phyloP scores from a whole-genome alignment of 2,888 invertebrate species.

The Peribatodes rhomboidaria region DNA sequence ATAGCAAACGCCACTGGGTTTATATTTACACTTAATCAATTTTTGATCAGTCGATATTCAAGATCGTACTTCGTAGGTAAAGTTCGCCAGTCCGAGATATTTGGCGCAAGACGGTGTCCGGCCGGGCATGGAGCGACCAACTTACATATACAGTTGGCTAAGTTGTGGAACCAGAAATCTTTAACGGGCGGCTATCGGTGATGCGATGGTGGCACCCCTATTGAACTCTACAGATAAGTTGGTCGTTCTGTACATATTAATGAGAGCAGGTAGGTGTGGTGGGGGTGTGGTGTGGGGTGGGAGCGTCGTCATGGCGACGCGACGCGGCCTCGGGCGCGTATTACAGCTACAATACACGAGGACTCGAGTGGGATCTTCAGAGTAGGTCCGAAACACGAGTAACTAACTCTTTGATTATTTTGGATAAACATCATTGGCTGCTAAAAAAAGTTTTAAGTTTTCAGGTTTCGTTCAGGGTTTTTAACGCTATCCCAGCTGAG shows the following conservation, averaged over 20 bases:
- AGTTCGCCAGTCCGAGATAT: conserved; percentile 61
- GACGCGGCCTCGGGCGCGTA: conserved; percentile 80
- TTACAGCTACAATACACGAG: conserved; percentile 75
- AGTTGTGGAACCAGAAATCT: not conserved
- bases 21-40: conserved; percentile 53
- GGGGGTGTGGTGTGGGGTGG: conserved; percentile 48
- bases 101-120: conserved; percentile 60
- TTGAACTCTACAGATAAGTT: not conserved
- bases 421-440: conserved; percentile 8
- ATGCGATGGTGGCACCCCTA: not conserved
- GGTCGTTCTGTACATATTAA: conserved; percentile 76
- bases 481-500: no score
- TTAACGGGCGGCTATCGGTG: not conserved
- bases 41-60: conserved; percentile 62
- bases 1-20: conserved; percentile 20
- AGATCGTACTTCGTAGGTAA: conserved; percentile 36
- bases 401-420: conserved; percentile 11
- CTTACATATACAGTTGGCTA: not conserved
- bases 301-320: conserved; percentile 76
- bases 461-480: no score
- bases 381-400: conserved; percentile 39
- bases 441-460: no score
- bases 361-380: conserved; percentile 54
- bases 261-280: conserved; percentile 72
- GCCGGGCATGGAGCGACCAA: not conserved